Evolutionary conservation across 2,797 vertebrate species (phyloP).

Genomic region (Xenops minutus): DNA sequence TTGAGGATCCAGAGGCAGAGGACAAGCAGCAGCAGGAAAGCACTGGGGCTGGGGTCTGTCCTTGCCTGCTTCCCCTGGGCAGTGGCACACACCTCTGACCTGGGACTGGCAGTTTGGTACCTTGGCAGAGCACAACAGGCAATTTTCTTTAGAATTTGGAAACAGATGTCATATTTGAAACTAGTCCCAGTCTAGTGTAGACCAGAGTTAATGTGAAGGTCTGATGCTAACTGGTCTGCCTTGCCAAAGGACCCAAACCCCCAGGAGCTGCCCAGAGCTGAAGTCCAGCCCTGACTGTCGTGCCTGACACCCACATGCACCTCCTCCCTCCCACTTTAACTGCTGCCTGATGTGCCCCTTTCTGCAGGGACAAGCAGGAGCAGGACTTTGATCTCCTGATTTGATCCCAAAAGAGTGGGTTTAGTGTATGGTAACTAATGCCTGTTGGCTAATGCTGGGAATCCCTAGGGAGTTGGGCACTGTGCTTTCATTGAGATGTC

Average conservation of each 20-base stretch:
- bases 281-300: background rate
- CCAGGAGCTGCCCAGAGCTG: background rate
- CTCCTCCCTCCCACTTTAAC: background rate
- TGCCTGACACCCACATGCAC: background rate
- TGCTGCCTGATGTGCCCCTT: background rate
- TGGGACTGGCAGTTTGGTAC: background rate
- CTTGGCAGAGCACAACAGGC: fast-evolving
- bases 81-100: background rate
- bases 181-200: fast-evolving
- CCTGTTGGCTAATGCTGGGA: background rate
- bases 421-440: background rate
- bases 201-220: background rate
- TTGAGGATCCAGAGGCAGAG: background rate
- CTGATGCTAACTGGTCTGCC: background rate
- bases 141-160: background rate
- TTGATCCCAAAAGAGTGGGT: background rate
- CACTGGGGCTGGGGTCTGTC: fast-evolving
- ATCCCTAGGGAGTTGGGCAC: background rate
- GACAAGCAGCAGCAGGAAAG: background rate
- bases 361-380: background rate
- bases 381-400: background rate
- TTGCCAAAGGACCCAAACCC: background rate
- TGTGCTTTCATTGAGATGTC: background rate
- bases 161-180: background rate
- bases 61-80: background rate